phyloP scores from a whole-genome alignment of 2,888 invertebrate genomes.

The Volucella zonaria region DNA sequence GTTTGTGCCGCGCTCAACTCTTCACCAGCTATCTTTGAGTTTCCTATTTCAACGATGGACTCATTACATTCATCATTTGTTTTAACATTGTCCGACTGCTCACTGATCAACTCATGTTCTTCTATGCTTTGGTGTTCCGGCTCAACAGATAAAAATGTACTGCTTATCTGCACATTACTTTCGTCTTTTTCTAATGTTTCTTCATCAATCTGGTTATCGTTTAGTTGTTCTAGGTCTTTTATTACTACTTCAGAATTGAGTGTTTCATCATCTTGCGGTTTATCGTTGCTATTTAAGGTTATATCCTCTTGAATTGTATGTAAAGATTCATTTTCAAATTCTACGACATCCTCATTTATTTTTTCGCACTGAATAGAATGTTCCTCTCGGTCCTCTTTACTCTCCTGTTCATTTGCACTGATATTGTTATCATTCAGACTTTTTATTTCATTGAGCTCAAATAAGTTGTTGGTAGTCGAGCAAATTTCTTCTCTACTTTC shows the following conservation, averaged over 20 bases:
- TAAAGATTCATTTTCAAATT: neutral
- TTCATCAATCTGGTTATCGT: neutral
- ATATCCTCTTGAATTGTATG: neutral
- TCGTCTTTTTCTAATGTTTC: constrained; percentile 2
- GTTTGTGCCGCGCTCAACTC: constrained; percentile 74
- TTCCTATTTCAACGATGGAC: constrained; percentile 24
- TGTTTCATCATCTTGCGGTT: neutral
- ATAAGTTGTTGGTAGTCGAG: constrained; percentile 8
- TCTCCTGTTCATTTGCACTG: neutral
- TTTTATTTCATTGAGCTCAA: neutral
- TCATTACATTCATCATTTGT: constrained; percentile 15
- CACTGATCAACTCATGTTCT: neutral
- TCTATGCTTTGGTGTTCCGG: neutral
- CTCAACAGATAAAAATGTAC: neutral
- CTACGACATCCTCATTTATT: neutral
- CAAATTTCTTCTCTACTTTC: constrained; percentile 23
- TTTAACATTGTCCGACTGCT: neutral
- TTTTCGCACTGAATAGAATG: neutral
- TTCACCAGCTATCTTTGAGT: constrained; percentile 57
- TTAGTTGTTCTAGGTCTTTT: neutral
- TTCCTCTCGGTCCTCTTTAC: neutral
- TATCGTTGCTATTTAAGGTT: neutral
- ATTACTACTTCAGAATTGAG: neutral
- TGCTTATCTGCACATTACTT: no score
- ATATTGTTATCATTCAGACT: neutral